Percentiles rank a stretch among this genome's conserved stretches.
These are phyloP conservation scores for Patella depressa DNA, from an alignment of 2,888 invertebrate species.

Conservation along the genomic window DNA sequence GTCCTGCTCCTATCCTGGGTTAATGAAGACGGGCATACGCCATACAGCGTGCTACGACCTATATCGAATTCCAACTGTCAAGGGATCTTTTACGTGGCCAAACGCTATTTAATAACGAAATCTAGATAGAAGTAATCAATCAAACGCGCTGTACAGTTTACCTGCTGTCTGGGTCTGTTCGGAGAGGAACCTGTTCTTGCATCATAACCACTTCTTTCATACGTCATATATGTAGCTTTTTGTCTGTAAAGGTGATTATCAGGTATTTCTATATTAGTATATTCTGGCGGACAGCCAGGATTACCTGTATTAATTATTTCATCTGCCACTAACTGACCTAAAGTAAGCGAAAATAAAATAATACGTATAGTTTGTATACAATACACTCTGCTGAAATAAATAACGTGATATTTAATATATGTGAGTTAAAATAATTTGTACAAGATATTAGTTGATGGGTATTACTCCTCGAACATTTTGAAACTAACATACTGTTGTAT, in stretches of 20 bases:
- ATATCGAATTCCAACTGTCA: too few species aligned
- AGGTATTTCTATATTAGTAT: slow-evolving; percentile 76
- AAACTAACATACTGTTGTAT: too few species aligned
- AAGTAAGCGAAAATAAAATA: neutral
- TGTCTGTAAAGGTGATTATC: slow-evolving; percentile 40
- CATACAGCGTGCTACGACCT: too few species aligned
- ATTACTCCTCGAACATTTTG: too few species aligned
- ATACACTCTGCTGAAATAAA: too few species aligned
- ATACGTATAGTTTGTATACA: too few species aligned
- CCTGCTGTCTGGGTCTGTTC: slow-evolving; percentile 77
- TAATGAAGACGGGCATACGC: too few species aligned
- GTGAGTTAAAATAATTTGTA: too few species aligned
- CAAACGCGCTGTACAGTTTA: slow-evolving; percentile 41
- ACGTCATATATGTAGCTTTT: slow-evolving; percentile 70
- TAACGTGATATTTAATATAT: too few species aligned
- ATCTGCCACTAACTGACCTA: slow-evolving; percentile 78
- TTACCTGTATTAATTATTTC: slow-evolving; percentile 77
- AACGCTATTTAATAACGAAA: neutral
- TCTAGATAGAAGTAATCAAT: neutral
- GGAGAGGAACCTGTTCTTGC: slow-evolving; percentile 74
- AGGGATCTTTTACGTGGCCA: too few species aligned
- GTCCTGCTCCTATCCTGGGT: too few species aligned
- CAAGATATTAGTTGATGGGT: too few species aligned
- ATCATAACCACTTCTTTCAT: slow-evolving; percentile 75
- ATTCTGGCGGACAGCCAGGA: slow-evolving; percentile 77